Evolutionary conservation across 2,888 invertebrate species (phyloP).

Genomic region (Bembecia ichneumoniformis): DNA sequence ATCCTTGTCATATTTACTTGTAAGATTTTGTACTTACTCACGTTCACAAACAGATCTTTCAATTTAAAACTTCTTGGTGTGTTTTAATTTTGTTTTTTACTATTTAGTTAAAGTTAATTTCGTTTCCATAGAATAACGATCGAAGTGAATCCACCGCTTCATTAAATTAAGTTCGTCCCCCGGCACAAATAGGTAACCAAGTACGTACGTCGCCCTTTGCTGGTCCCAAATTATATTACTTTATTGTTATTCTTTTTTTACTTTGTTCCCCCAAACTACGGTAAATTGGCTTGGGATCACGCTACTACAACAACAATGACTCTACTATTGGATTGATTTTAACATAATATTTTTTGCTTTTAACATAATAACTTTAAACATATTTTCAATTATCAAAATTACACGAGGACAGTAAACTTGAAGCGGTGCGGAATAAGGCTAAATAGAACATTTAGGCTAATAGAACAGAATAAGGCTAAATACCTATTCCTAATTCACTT

Average conservation of each 20-base stretch:
- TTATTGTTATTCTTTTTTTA: slow-evolving; percentile 65
- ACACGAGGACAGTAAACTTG: too few relatives aligned
- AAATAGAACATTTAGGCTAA: too few relatives aligned
- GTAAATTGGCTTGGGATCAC: slow-evolving; percentile 70
- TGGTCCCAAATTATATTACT: slow-evolving; percentile 67
- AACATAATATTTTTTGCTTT: not conserved
- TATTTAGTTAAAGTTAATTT: slow-evolving; percentile 28
- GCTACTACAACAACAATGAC: slow-evolving; percentile 63
- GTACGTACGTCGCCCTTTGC: slow-evolving; percentile 44
- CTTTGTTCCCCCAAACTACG: slow-evolving; percentile 61
- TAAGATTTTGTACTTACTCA: slow-evolving; percentile 27
- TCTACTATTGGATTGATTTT: slow-evolving; percentile 57
- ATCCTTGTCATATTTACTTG: slow-evolving; percentile 28
- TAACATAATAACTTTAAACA: too few relatives aligned
- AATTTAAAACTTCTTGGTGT: slow-evolving; percentile 1
- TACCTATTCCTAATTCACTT: too few relatives aligned
- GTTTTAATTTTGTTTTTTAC: not conserved
- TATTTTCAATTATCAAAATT: too few relatives aligned
- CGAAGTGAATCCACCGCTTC: slow-evolving; percentile 43
- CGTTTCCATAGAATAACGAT: slow-evolving; percentile 42
- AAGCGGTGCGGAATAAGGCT: too few relatives aligned
- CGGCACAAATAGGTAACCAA: slow-evolving; percentile 56
- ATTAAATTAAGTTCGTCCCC: slow-evolving; percentile 59
- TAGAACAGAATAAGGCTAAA: too few relatives aligned
- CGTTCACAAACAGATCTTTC: slow-evolving; percentile 26